phyloP scores from a whole-genome alignment of 1,140 invertebrate species.

The Vanessa tameamea region DNA sequence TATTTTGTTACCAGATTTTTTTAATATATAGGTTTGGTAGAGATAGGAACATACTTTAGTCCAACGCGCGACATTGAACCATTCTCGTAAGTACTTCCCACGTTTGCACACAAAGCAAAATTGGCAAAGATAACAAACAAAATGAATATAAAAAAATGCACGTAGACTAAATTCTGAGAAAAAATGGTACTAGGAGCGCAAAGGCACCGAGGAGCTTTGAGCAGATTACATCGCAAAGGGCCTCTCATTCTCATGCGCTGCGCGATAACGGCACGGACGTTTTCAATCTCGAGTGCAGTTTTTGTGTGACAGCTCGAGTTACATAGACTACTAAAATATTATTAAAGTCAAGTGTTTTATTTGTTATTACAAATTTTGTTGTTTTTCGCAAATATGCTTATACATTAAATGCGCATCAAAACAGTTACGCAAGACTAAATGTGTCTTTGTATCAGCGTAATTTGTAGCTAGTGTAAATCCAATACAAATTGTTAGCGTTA shows the following conservation, averaged over 20 bases:
- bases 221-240: constrained; percentile 65
- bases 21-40: no score
- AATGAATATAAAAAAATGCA: constrained; percentile 34
- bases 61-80: background rate
- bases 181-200: constrained; percentile 47
- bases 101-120: background rate
- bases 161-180: constrained; percentile 45
- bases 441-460: background rate
- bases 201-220: constrained; percentile 46
- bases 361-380: background rate
- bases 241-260: constrained; percentile 54
- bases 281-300: constrained; percentile 45
- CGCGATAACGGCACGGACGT: constrained; percentile 47
- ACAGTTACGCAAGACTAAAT: constrained; percentile 3
- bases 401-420: background rate
- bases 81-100: background rate
- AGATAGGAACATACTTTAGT: no score
- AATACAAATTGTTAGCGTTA: no score
- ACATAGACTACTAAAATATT: constrained; percentile 3
- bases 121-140: constrained; percentile 11
- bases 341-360: background rate
- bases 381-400: constrained; percentile 8
- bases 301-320: constrained; percentile 25
- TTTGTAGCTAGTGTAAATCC: background rate
- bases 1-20: no score